Conservation (phyloP, 2,113 vertebrate genomes). For the Ophthalmolycus amberensis region DNA sequence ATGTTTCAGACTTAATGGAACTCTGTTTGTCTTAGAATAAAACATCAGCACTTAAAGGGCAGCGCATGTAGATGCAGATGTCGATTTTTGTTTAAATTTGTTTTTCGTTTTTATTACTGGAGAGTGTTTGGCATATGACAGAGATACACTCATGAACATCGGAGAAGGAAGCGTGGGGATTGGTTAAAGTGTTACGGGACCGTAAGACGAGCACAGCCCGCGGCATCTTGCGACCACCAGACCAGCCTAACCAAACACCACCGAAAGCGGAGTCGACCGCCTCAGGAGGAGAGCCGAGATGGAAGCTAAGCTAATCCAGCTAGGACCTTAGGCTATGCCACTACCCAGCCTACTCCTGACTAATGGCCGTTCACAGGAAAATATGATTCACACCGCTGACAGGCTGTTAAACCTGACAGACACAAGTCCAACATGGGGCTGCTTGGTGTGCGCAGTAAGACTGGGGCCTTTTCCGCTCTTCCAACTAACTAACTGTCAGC, state of each 20-base stretch:
- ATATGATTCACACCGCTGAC: background rate
- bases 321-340: background rate
- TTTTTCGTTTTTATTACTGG: background rate
- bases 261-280: background rate
- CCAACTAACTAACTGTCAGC: slow-evolving; percentile 22
- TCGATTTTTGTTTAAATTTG: background rate
- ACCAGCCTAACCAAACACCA: background rate
- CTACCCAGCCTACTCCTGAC: background rate
- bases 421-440: background rate
- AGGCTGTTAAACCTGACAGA: background rate
- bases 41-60: background rate
- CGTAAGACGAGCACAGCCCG: background rate
- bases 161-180: background rate
- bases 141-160: background rate
- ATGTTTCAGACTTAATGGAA: slow-evolving; percentile 31
- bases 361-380: background rate
- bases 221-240: background rate
- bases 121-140: background rate
- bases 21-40: slow-evolving; percentile 26
- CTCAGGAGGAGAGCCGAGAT: background rate
- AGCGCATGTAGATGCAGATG: background rate
- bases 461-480: background rate
- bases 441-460: slow-evolving; percentile 7
- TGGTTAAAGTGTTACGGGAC: background rate
- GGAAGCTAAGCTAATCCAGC: background rate